Evolutionary conservation across 2,797 vertebrate species (phyloP), one percentile per base, ranked within the genome.

Genomic region (Bovichtus diacanthus): DNA sequence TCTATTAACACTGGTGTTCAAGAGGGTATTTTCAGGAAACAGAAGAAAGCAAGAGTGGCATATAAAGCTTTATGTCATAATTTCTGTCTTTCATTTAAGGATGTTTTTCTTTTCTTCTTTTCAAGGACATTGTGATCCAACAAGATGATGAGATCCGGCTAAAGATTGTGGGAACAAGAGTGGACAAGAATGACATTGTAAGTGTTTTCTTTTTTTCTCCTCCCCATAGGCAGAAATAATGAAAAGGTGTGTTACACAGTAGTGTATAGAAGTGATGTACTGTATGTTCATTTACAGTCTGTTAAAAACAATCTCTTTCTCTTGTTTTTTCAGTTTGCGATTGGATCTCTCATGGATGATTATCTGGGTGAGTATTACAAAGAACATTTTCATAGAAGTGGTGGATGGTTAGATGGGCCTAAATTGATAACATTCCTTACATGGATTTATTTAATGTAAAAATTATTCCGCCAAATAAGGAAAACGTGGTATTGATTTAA

Each of bases 321-420:
- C 1, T 69, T 82, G 23, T 88, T 77, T 89, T 90, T 31, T 90
- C n/a, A 99, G 97, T 99, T 99, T 90, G 97, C 97, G 5, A 99
- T 99, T n/a, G 97, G 97, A 53, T 99, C 97, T 43, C 93, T 99
- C 51, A 98, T 99, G 97, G 97, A 99, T 10, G 97, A 99, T 81
- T 99, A 98, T 83, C 89, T 99, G 66, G 97, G 97, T 99, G 80
- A 94, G 96, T 90, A 46, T 93, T 82, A 77, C 8, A 58, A 29
- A 38, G 10, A 47, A 47, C 1, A 55, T 34, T 10, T 15, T 58
- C 13, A 50, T 54, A 13, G n/a, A 29, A 1, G 6, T 60, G 16
- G 3, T 38, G 29, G 31, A 62, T 70, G 0, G 2, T 70, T 49
- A 31, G 5, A 47, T 19, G 1, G 8, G 2, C 27, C 41, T 47